phyloP scores from a whole-genome alignment of 2,888 invertebrate genomes.

The Morpho helenor region DNA sequence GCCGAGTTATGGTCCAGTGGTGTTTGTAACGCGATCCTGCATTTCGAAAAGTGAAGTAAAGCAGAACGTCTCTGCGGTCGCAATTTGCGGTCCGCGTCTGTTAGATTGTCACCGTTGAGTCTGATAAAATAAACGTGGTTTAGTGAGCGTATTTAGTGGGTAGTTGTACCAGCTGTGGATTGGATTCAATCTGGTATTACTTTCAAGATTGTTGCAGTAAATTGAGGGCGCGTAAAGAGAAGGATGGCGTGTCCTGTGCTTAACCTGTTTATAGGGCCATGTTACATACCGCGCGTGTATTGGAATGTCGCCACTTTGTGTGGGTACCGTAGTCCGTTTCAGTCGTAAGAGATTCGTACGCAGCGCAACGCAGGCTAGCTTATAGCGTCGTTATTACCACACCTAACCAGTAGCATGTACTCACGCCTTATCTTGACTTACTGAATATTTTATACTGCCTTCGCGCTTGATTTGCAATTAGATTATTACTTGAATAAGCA shows the following conservation, averaged over 20 bases:
- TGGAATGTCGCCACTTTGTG: conserved; percentile 69
- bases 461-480: conserved; percentile 18
- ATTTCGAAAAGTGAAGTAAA: conserved; percentile 70
- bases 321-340: conserved; percentile 69
- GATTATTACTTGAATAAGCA: conserved; percentile 3
- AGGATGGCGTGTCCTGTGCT: conserved; percentile 51
- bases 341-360: conserved; percentile 68
- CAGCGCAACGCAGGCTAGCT: conserved; percentile 50
- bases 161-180: conserved; percentile 44
- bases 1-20: conserved; percentile 77
- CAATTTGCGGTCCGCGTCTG: conserved; percentile 69
- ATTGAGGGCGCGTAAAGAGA: conserved; percentile 53
- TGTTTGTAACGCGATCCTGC: conserved; percentile 75
- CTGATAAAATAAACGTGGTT: conserved; percentile 52
- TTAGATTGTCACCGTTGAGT: conserved; percentile 65
- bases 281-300: conserved; percentile 64
- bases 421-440: conserved; percentile 60
- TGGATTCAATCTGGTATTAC: conserved; percentile 26
- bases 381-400: conserved; percentile 59
- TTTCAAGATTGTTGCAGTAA: conserved; percentile 28
- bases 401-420: conserved; percentile 53
- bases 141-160: conserved; percentile 36
- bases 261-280: conserved; percentile 71
- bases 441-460: conserved; percentile 34
- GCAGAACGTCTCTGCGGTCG: conserved; percentile 57